A percentile compares a stretch with the other conserved stretches of the same genome.
phyloP scores from a whole-genome alignment of 2,113 vertebrate species.

The Hippolais icterina region DNA sequence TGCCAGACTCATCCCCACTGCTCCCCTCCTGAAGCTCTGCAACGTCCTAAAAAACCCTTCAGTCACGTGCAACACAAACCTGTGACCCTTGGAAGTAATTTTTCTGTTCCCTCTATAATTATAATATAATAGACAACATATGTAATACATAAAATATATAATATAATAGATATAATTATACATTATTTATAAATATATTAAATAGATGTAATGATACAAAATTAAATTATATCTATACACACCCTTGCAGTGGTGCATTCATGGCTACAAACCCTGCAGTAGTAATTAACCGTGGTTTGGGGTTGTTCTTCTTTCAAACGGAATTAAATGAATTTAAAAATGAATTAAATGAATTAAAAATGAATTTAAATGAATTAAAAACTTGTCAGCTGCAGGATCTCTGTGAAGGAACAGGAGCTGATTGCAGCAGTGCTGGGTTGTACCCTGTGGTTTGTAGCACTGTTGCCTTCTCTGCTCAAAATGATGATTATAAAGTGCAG shows the following conservation, averaged over 20 bases:
- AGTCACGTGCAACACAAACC: not conserved
- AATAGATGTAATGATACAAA: too few species aligned
- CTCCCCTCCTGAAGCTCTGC: not conserved
- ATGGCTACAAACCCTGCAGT: not conserved
- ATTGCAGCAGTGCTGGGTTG: not conserved
- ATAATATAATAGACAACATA: too few species aligned
- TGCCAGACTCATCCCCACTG: not conserved
- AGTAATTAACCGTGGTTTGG: not conserved
- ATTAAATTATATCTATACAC: too few species aligned
- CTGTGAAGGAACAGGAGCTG: not conserved
- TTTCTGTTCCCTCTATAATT: not conserved
- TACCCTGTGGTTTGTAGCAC: not conserved
- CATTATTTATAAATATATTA: too few species aligned
- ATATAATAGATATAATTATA: too few species aligned
- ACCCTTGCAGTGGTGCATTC: not conserved
- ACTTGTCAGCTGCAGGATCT: not conserved
- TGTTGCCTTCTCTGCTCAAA: not conserved
- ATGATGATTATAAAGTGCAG: not conserved
- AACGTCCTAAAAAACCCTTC: rapidly evolving
- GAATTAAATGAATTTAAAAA: too few species aligned
- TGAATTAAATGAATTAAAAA: not conserved
- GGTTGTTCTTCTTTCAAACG: not conserved
- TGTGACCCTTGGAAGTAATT: not conserved
- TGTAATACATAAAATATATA: too few species aligned
- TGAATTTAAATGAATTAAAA: not conserved